These are phyloP conservation scores for Chaetogeoica ovagalla DNA, from an alignment of 2,888 invertebrate genomes.

Conservation along the genomic window DNA sequence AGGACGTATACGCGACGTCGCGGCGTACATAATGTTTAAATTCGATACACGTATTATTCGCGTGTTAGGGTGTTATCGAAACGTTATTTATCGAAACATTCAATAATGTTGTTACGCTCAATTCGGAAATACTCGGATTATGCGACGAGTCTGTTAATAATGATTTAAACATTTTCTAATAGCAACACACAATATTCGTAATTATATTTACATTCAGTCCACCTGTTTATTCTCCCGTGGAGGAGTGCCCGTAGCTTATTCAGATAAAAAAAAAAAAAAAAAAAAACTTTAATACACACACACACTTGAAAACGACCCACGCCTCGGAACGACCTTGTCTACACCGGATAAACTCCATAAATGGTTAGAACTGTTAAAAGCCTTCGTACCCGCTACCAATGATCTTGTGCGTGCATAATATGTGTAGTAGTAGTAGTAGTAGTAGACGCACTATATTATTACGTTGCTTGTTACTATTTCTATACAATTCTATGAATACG, in stretches of 20 bases:
- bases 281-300: not conserved
- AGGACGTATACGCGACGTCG: not conserved
- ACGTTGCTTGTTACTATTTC: no score
- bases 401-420: constrained; percentile 39
- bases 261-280: constrained; percentile 21
- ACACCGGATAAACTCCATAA: constrained; percentile 50
- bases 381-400: constrained; percentile 18
- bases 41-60: not conserved
- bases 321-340: constrained; percentile 48
- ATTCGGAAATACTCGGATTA: not conserved
- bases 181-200: not conserved
- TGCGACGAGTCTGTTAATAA: not conserved
- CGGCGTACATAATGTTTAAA: no score
- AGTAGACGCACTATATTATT: not conserved
- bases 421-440: no score
- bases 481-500: no score
- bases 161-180: not conserved
- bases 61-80: not conserved
- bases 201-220: constrained; percentile 13
- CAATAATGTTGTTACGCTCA: not conserved
- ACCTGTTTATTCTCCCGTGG: constrained; percentile 5
- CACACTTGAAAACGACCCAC: constrained; percentile 40
- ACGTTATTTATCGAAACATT: constrained; percentile 2
- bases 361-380: constrained; percentile 42
- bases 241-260: constrained; percentile 28